These are phyloP conservation scores for Parasteatoda tepidariorum DNA, from an alignment of 1,140 invertebrate species.

Conservation along the genomic window DNA sequence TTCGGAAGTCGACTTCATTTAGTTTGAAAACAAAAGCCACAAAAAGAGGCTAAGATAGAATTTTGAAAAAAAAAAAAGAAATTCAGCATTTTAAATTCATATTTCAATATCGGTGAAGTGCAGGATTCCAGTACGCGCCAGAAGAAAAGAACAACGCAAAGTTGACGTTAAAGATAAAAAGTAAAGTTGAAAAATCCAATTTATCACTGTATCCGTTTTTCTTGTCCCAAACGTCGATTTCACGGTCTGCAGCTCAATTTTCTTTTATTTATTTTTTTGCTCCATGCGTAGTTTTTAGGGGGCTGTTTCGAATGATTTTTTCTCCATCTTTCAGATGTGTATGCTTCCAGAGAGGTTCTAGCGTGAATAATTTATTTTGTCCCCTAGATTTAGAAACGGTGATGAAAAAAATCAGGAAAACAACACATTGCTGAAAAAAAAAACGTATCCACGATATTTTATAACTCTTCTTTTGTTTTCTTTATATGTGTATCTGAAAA, in stretches of 20 bases:
- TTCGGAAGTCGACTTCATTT: neutral
- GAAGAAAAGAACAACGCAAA: too few relatives aligned
- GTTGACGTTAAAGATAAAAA: too few relatives aligned
- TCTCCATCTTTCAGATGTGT: neutral
- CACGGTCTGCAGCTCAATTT: neutral
- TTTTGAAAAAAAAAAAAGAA: neutral
- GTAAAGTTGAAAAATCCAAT: neutral
- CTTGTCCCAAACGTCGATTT: slow-evolving; percentile 1
- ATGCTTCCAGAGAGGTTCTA: neutral
- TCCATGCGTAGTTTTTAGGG: neutral
- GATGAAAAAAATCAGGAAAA: neutral
- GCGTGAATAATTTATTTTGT: neutral
- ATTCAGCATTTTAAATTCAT: slow-evolving; percentile 4
- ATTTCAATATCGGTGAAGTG: neutral
- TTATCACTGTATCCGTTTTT: slow-evolving; percentile 14
- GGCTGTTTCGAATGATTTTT: neutral
- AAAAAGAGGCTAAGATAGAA: neutral
- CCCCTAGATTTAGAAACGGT: neutral
- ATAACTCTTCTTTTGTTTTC: too few relatives aligned
- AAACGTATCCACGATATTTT: too few relatives aligned
- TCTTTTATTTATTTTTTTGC: neutral
- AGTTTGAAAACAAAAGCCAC: neutral
- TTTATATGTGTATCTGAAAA: too few relatives aligned
- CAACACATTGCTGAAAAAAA: neutral
- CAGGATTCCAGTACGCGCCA: neutral